Conservation (phyloP, 2,797 vertebrate genomes). For the Phaenicophaeus curvirostris region DNA sequence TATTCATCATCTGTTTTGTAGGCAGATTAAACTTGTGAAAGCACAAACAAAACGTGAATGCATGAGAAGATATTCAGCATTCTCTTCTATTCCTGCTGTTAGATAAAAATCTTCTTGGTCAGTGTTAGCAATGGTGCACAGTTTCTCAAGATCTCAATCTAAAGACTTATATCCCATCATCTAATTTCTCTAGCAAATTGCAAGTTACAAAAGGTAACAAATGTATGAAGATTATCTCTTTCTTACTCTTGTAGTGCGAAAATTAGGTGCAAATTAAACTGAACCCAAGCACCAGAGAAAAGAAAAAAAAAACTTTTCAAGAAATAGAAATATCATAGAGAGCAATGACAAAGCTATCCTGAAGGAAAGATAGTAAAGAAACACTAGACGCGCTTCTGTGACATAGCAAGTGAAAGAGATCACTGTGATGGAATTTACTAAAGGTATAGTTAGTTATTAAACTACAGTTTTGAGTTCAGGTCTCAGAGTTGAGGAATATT, state of each 20-base stretch:
- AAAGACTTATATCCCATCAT: neutral
- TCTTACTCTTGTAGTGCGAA: too few relatives aligned
- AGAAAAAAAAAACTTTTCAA: neutral
- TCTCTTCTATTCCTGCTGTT: neutral
- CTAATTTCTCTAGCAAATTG: neutral
- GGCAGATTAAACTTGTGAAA: neutral
- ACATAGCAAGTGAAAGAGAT: neutral
- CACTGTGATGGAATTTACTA: neutral
- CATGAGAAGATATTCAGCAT: neutral
- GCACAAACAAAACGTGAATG: neutral
- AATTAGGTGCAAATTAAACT: neutral
- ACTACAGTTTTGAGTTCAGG: neutral
- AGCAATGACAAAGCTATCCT: neutral
- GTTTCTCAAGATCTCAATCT: neutral
- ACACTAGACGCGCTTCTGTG: neutral
- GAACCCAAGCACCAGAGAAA: neutral
- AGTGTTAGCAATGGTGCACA: neutral
- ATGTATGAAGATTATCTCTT: too few relatives aligned
- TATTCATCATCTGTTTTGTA: constrained; percentile 2
- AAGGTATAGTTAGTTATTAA: neutral
- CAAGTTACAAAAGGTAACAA: neutral
- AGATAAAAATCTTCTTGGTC: neutral
- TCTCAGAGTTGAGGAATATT: neutral
- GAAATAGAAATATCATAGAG: neutral
- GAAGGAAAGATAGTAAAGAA: neutral